phyloP scores from a whole-genome alignment of 1,140 invertebrate species.

The Dinoponera quadriceps region DNA sequence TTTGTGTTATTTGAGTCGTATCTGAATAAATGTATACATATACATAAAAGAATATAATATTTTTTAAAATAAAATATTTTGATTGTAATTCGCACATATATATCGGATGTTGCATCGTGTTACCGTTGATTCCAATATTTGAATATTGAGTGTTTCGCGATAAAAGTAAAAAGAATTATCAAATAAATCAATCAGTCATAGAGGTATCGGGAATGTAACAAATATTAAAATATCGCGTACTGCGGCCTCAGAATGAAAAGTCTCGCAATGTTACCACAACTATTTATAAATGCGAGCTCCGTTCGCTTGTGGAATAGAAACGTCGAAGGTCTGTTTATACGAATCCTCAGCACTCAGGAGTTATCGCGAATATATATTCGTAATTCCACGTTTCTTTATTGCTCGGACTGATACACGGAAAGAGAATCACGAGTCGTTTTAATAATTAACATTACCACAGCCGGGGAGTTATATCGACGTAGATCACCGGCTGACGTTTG shows the following conservation, averaged over 20 bases:
- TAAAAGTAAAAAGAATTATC: no score
- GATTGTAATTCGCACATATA: no score
- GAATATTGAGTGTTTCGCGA: no score
- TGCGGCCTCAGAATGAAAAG: neutral
- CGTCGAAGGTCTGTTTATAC: neutral
- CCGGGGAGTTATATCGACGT: neutral
- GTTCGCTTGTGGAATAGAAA: neutral
- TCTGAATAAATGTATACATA: no score
- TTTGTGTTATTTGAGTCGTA: neutral
- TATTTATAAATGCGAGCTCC: neutral
- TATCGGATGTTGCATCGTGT: no score
- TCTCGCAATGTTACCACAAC: neutral
- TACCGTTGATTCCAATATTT: no score
- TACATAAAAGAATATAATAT: no score
- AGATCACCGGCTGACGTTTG: slow-evolving; percentile 17
- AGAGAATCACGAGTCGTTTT: slow-evolving; percentile 4
- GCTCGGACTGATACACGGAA: neutral
- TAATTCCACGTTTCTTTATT: neutral
- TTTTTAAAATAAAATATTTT: no score
- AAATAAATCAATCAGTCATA: no score
- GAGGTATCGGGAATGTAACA: neutral
- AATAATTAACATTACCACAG: slow-evolving; percentile 19
- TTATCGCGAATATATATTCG: neutral
- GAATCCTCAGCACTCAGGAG: neutral
- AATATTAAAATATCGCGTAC: neutral